Conservation (phyloP, 2,113 vertebrate genomes). For the Thermophis baileyi region DNA sequence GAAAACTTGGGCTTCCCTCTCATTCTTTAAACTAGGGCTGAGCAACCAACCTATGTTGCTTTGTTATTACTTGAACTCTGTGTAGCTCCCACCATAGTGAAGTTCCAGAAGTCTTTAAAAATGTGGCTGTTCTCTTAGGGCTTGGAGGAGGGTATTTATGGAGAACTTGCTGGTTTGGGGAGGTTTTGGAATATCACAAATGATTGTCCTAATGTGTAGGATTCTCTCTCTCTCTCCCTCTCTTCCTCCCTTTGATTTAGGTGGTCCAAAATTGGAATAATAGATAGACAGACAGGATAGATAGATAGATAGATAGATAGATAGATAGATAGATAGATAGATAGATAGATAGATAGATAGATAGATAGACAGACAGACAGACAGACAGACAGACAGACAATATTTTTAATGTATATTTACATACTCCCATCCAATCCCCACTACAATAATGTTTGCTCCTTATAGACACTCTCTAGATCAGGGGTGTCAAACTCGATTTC, state of each 20-base stretch:
- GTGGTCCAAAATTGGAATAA: not conserved
- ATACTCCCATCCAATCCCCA: too few species aligned
- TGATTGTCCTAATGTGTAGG: not conserved
- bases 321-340: too few species aligned
- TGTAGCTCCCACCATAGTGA: not conserved
- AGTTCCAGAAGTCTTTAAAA: not conserved
- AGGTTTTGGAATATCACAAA: not conserved
- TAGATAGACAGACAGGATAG: not conserved
- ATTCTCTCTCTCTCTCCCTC: not conserved
- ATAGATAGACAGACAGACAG: too few species aligned
- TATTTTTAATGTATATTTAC: too few species aligned
- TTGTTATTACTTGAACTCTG: not conserved
- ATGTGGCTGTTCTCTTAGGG: not conserved
- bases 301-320: too few species aligned
- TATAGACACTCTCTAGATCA: too few species aligned
- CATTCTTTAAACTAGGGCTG: not conserved
- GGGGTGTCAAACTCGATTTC: too few species aligned
- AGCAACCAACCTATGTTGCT: not conserved
- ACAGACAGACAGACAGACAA: too few species aligned
- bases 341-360: too few species aligned
- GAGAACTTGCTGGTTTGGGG: not conserved
- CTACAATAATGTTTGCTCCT: too few species aligned
- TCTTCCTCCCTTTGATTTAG: not conserved
- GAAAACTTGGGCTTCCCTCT: not conserved
- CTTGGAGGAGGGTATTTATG: not conserved